phyloP scores from a whole-genome alignment of 2,113 vertebrate genomes.

The Nymphicus hollandicus region DNA sequence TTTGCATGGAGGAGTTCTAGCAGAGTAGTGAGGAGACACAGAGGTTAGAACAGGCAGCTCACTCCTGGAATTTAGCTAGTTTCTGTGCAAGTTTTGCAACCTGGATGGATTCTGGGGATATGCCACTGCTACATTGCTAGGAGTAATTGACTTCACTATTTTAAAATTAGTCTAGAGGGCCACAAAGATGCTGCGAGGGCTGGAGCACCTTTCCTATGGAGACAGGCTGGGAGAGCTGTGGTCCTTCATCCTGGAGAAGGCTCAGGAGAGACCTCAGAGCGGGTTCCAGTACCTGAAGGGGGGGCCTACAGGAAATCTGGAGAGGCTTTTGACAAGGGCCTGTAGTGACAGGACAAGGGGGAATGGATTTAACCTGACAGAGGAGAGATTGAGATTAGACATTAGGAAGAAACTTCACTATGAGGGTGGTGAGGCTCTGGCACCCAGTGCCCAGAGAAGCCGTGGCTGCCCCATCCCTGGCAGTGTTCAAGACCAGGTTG shows the following conservation, averaged over 20 bases:
- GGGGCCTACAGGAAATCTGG: neutral
- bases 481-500: neutral
- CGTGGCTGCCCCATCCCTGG: neutral
- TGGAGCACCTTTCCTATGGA: neutral
- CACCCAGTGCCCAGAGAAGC: neutral
- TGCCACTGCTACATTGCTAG: neutral
- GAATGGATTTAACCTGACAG: neutral
- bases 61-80: neutral
- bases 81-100: neutral
- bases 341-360: neutral
- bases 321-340: neutral
- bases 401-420: neutral
- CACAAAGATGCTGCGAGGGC: neutral
- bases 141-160: neutral
- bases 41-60: neutral
- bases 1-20: neutral
- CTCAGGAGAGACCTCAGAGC: neutral
- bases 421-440: neutral
- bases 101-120: neutral
- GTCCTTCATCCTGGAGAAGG: neutral
- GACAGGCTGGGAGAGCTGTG: neutral
- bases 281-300: neutral
- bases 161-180: neutral
- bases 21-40: neutral
- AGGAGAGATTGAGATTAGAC: neutral